phyloP scores from a whole-genome alignment of 53 echinoderm and acorn worm genomes.

The Hippasteria phrygiana region DNA sequence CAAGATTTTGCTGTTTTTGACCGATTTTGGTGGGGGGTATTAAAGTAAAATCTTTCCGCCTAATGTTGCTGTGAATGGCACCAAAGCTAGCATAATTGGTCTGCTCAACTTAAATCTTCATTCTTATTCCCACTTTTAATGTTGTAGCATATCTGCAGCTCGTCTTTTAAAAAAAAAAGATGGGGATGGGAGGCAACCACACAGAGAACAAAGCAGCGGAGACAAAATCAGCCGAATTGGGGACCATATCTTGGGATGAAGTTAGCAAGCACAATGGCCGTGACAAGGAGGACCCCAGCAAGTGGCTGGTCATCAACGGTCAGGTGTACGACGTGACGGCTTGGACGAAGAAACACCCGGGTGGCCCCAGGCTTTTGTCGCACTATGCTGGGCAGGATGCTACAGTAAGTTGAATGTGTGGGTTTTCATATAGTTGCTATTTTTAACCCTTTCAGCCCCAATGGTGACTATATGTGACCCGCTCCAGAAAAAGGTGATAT shows the following conservation, averaged over 20 bases:
- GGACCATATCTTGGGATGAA: conserved; percentile 80
- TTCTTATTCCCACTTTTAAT: too few species aligned
- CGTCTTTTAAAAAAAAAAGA: background rate
- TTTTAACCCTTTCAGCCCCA: too few species aligned
- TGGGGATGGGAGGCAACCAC: conserved; percentile 60
- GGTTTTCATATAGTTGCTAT: too few species aligned
- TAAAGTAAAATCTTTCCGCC: too few species aligned
- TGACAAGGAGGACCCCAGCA: conserved; percentile 64
- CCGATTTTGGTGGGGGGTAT: too few species aligned
- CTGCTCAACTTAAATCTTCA: too few species aligned
- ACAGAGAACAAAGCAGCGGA: background rate
- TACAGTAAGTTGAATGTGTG: conserved; percentile 70
- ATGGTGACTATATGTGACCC: too few species aligned
- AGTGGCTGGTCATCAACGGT: conserved; percentile 94
- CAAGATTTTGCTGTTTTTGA: too few species aligned
- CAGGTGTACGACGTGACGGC: conserved; percentile 89
- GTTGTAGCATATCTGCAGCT: background rate
- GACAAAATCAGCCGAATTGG: background rate
- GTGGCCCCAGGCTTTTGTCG: conserved; percentile 80
- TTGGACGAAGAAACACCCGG: conserved; percentile 91
- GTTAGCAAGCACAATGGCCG: conserved; percentile 75
- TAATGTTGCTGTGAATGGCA: too few species aligned
- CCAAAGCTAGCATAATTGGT: too few species aligned
- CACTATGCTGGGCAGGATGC: conserved; percentile 99
- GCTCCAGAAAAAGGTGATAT: too few species aligned